Evolutionary conservation across 2,113 vertebrate genomes (phyloP).

Genomic region (Prietella phreatophila): DNA sequence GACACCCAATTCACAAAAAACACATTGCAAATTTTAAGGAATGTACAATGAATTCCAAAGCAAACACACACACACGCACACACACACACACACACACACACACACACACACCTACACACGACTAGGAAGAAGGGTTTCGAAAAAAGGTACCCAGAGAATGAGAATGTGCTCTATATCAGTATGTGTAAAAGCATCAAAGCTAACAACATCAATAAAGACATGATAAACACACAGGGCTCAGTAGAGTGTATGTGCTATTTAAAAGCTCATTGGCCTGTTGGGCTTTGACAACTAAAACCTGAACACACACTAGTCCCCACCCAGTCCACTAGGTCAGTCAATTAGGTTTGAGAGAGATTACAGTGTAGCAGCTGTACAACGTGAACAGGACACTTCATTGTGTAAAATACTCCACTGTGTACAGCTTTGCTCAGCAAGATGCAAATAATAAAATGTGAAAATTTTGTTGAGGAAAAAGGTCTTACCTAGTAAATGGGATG

Average conservation of each 20-base stretch:
- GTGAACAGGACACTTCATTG: not conserved
- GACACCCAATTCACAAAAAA: not conserved
- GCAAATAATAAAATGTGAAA: not conserved
- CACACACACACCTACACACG: not conserved
- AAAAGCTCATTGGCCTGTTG: not conserved
- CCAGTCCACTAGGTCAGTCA: conserved; percentile 7
- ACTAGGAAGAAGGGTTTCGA: not conserved
- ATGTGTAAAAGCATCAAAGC: conserved; percentile 30
- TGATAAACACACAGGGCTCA: conserved; percentile 22
- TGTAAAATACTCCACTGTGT: not conserved
- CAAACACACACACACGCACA: not conserved
- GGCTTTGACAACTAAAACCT: not conserved
- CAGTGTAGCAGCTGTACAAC: not conserved
- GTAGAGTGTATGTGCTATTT: not conserved
- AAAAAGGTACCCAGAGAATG: conserved; percentile 20
- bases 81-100: not conserved
- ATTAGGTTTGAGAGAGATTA: not conserved
- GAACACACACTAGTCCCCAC: not conserved
- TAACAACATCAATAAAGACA: conserved; percentile 36
- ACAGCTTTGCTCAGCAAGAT: not conserved
- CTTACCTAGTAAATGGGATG: conserved; percentile 85
- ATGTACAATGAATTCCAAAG: not conserved
- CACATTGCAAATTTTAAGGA: not conserved
- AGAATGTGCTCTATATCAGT: not conserved
- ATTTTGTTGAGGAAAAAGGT: not conserved